phyloP scores from a whole-genome alignment of 2,113 vertebrate genomes.

The Macquaria australasica region DNA sequence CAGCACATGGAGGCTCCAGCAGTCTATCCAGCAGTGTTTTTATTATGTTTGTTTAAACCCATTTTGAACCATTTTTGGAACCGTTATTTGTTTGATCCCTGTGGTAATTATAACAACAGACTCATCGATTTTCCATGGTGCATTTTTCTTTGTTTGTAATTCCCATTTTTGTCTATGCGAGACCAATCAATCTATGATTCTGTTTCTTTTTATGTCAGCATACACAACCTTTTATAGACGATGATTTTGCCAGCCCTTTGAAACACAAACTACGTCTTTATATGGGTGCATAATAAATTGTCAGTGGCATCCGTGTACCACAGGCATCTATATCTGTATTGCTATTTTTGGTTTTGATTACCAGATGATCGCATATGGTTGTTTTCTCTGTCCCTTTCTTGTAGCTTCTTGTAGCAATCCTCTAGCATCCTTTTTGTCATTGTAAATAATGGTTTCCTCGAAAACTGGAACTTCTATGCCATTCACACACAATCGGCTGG shows the following conservation, averaged over 20 bases:
- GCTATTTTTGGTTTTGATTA: conserved; percentile 16
- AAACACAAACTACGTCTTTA: background rate
- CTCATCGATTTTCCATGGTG: conserved; percentile 27
- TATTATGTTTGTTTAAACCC: conserved; percentile 20
- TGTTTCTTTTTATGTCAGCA: conserved; percentile 26
- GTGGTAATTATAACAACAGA: conserved; percentile 41
- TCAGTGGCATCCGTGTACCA: background rate
- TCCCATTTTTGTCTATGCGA: conserved; percentile 25
- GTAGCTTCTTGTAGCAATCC: background rate
- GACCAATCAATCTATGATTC: conserved; percentile 29
- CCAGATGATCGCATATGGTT: background rate
- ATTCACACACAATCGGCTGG: background rate
- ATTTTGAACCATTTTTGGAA: conserved; percentile 32
- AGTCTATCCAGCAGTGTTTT: background rate
- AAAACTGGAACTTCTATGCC: conserved; percentile 4
- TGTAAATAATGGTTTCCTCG: background rate
- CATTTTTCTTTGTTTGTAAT: conserved; percentile 25
- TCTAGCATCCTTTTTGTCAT: no score
- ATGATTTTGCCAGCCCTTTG: background rate
- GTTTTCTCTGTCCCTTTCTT: background rate
- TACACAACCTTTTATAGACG: background rate
- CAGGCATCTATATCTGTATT: background rate
- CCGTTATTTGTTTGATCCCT: conserved; percentile 10
- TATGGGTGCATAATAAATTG: conserved; percentile 8
- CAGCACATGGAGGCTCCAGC: background rate